phyloP scores from a whole-genome alignment of 2,797 vertebrate species.

The Schizopygopsis pylzovi region DNA sequence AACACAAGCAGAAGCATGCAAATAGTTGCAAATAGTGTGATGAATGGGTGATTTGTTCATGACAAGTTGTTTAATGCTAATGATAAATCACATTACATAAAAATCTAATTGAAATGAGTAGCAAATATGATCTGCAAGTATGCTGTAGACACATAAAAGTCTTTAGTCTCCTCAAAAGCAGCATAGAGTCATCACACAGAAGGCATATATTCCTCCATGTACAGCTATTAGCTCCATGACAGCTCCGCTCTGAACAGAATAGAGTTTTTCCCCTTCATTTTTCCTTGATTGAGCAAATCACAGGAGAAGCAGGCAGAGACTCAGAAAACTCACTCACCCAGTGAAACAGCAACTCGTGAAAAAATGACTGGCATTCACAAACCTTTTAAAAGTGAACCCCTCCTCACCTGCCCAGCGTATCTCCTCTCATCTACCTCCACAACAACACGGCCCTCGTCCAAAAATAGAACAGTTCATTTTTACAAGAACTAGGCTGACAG shows the following conservation, averaged over 20 bases:
- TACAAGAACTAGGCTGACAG: constrained; percentile 30
- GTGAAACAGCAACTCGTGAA: neutral
- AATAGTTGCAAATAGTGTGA: neutral
- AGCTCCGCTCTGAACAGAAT: neutral
- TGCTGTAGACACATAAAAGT: neutral
- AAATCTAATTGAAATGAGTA: neutral
- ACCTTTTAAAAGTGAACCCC: neutral
- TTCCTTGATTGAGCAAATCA: constrained; percentile 29
- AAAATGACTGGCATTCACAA: constrained; percentile 7
- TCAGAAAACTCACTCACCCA: neutral
- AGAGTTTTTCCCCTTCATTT: constrained; percentile 32
- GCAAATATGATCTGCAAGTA: neutral
- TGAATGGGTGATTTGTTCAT: neutral
- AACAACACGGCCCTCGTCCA: constrained; percentile 9
- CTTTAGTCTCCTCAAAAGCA: neutral
- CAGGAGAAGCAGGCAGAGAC: constrained; percentile 5
- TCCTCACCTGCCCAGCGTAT: constrained; percentile 5
- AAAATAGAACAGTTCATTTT: constrained; percentile 32
- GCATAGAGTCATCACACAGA: neutral
- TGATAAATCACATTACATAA: neutral
- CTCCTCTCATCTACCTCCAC: neutral
- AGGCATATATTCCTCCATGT: neutral
- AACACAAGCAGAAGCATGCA: neutral
- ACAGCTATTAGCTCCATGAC: constrained; percentile 30
- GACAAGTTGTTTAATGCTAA: no score